These are phyloP conservation scores for Reinhardtius hippoglossoides DNA, from an alignment of 2,113 vertebrate species.

Conservation along the genomic window DNA sequence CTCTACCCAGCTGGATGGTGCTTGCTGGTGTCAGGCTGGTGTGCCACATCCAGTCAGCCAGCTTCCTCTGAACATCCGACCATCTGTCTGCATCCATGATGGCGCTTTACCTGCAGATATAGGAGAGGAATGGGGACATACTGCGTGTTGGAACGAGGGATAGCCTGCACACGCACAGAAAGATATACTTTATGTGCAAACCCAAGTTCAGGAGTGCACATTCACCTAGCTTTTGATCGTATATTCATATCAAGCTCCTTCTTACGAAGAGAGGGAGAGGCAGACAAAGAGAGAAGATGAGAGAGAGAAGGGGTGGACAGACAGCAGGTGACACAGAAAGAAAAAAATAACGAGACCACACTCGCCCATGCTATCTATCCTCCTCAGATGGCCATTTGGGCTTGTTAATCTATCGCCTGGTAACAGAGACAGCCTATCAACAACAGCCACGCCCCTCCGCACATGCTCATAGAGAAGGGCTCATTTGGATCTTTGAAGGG, in stretches of 20 bases:
- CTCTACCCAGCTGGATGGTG: constrained; percentile 75
- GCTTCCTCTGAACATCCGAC: constrained; percentile 65
- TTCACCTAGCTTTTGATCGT: constrained; percentile 11
- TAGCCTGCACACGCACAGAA: constrained; percentile 6
- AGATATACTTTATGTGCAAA: constrained; percentile 1
- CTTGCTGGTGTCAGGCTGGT: constrained; percentile 56
- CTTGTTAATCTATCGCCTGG: constrained; percentile 82
- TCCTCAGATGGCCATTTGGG: constrained; percentile 79
- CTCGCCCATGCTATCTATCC: constrained; percentile 72
- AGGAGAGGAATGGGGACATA: constrained; percentile 9
- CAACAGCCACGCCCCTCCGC: constrained; percentile 78
- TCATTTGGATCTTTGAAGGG: constrained; percentile 77
- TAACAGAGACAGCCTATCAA: constrained; percentile 84
- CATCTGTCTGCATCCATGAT: constrained; percentile 68
- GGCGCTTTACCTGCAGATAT: constrained; percentile 53
- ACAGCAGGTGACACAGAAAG: constrained; percentile 41
- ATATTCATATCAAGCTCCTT: constrained; percentile 4
- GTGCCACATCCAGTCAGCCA: constrained; percentile 65
- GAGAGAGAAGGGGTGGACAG: constrained; percentile 27
- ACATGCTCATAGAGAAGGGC: constrained; percentile 79
- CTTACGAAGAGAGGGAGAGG: constrained; percentile 10
- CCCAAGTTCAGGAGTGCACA: neutral
- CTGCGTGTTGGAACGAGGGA: neutral
- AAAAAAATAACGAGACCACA: constrained; percentile 43
- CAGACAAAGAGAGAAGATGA: constrained; percentile 16